phyloP scores from a whole-genome alignment of 1,140 invertebrate genomes.

The Trachelipus rathkii region DNA sequence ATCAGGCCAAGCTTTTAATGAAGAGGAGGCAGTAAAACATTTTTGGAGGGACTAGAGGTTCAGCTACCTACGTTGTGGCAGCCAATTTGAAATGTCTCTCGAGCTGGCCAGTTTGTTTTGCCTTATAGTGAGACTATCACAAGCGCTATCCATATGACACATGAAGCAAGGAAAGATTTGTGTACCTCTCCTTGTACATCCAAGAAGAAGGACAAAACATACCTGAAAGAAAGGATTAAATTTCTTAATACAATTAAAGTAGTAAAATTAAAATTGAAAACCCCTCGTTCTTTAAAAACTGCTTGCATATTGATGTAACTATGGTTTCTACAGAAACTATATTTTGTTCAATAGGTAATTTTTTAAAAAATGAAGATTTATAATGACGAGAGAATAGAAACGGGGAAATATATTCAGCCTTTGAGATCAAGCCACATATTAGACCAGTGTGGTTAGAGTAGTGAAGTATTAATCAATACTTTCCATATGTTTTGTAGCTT shows the following conservation, averaged over 20 bases:
- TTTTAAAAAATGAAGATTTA: neutral
- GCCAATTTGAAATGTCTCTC: too few relatives aligned
- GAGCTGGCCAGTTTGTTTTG: too few relatives aligned
- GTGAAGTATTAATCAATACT: neutral
- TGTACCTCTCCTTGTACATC: neutral
- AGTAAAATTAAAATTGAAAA: neutral
- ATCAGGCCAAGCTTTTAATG: too few relatives aligned
- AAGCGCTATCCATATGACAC: neutral
- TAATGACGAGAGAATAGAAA: slow-evolving; percentile 1
- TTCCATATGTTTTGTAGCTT: neutral
- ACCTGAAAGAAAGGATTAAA: neutral
- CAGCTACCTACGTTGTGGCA: neutral
- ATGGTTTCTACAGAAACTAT: neutral
- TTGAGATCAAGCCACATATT: too few relatives aligned
- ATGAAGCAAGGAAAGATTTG: slow-evolving; percentile 1
- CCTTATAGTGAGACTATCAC: neutral
- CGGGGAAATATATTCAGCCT: neutral
- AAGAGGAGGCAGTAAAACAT: too few relatives aligned
- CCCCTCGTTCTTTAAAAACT: too few relatives aligned
- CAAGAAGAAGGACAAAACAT: too few relatives aligned
- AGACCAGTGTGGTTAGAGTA: too few relatives aligned
- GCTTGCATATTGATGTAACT: too few relatives aligned
- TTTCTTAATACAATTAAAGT: neutral
- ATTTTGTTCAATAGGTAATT: neutral
- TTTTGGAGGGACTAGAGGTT: neutral